Conservation (phyloP, 2,888 invertebrate genomes). For the Erannis defoliaria region DNA sequence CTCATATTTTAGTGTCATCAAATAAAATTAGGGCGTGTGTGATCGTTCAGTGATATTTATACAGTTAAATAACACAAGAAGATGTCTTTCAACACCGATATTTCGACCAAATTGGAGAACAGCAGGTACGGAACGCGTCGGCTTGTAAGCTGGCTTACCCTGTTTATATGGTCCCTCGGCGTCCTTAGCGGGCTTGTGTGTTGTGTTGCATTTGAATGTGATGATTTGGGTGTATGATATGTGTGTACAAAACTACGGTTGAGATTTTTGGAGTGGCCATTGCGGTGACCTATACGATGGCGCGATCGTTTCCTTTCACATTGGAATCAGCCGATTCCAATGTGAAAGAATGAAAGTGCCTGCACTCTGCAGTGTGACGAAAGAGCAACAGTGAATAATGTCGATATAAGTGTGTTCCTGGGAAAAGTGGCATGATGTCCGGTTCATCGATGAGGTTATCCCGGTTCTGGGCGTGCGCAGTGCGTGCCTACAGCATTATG, state of each 20-base stretch:
- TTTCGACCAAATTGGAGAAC: conserved; percentile 83
- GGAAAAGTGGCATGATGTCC: conserved; percentile 43
- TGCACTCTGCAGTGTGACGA: conserved; percentile 43
- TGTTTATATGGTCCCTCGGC: conserved; percentile 53
- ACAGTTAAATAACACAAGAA: conserved; percentile 80
- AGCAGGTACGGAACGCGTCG: conserved; percentile 79
- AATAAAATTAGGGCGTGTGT: conserved; percentile 76
- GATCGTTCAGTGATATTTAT: conserved; percentile 82
- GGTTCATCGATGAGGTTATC: conserved; percentile 66
- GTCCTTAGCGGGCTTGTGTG: conserved; percentile 52
- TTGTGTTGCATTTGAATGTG: conserved; percentile 55
- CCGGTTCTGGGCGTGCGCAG: conserved; percentile 70
- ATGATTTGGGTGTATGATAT: conserved; percentile 38
- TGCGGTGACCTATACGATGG: conserved; percentile 38
- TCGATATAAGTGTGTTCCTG: conserved; percentile 31
- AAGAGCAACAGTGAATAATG: conserved; percentile 37
- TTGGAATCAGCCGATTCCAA: conserved; percentile 42
- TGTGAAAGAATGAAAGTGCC: conserved; percentile 42
- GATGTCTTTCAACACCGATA: conserved; percentile 84
- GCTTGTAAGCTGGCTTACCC: conserved; percentile 50
- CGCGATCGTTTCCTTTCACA: conserved; percentile 57
- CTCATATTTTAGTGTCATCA: conserved; percentile 67
- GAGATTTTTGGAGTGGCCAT: conserved; percentile 34
- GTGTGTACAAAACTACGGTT: conserved; percentile 19
- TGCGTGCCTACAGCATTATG: conserved; percentile 40